A percentile compares a stretch with the other conserved stretches of the same genome.
phyloP scores from a whole-genome alignment of 1,140 invertebrate species.

The Sesamia nonagrioides region DNA sequence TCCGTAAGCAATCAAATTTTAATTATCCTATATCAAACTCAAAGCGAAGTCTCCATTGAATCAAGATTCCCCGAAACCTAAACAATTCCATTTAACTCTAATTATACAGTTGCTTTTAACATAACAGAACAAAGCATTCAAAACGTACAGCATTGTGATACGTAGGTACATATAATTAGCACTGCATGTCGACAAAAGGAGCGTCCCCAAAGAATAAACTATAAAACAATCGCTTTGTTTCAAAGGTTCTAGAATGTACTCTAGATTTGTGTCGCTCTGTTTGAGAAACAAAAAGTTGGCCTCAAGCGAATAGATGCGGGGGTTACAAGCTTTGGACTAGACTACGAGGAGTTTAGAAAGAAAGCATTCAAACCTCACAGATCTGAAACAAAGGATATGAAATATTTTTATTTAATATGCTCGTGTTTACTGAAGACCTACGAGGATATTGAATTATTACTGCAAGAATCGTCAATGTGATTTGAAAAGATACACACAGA shows the following conservation, averaged over 20 bases:
- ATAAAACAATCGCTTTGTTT: constrained; percentile 43
- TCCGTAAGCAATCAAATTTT: neutral
- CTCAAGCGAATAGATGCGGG: constrained; percentile 28
- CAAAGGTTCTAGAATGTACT: constrained; percentile 35
- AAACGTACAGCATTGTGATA: constrained; percentile 17
- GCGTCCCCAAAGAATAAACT: constrained; percentile 42
- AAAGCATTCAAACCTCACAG: constrained; percentile 3
- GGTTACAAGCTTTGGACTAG: constrained; percentile 17
- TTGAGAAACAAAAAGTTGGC: constrained; percentile 41
- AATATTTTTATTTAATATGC: neutral
- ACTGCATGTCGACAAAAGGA: constrained; percentile 36
- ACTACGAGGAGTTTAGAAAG: neutral
- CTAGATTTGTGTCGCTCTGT: constrained; percentile 36
- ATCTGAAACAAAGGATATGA: neutral
- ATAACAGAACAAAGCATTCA: constrained; percentile 28
- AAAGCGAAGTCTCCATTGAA: constrained; percentile 1
- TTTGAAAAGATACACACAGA: too few species aligned
- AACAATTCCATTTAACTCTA: constrained; percentile 12
- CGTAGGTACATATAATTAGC: constrained; percentile 38
- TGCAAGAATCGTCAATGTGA: too few species aligned
- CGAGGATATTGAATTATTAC: too few species aligned
- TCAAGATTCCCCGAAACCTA: neutral
- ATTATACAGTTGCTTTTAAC: constrained; percentile 20
- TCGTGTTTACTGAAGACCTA: too few species aligned
- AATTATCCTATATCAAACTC: neutral